phyloP scores from a whole-genome alignment of 1,140 invertebrate species.

The Matsumurasca onukii region DNA sequence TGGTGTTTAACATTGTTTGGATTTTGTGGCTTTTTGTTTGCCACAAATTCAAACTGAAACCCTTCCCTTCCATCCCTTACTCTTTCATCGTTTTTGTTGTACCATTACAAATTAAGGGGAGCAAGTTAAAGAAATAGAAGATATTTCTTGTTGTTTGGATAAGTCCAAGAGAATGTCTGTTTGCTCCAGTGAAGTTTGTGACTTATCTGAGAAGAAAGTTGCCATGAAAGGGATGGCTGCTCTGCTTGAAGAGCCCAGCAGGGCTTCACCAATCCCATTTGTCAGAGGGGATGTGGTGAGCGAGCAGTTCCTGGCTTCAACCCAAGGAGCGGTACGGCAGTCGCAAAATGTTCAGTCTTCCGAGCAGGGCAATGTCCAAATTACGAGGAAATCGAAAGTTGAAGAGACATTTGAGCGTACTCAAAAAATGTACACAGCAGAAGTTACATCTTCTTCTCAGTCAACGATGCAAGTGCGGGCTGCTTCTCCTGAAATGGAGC shows the following conservation, averaged over 20 bases:
- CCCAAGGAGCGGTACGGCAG: neutral
- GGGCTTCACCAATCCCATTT: slow-evolving; percentile 34
- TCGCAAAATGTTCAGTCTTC: slow-evolving; percentile 18
- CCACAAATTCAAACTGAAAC: slow-evolving; percentile 26
- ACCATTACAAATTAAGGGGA: neutral
- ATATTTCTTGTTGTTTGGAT: slow-evolving; percentile 8
- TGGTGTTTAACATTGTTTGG: neutral
- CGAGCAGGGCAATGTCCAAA: slow-evolving; percentile 24
- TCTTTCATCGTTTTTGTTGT: too few relatives aligned
- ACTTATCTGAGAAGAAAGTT: slow-evolving; percentile 29
- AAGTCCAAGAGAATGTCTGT: slow-evolving; percentile 39
- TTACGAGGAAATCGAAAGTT: slow-evolving; percentile 23
- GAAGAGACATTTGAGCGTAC: slow-evolving; percentile 24
- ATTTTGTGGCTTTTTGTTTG: slow-evolving; percentile 5
- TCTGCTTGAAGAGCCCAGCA: slow-evolving; percentile 18
- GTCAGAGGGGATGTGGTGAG: neutral
- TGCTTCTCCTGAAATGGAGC: slow-evolving; percentile 13
- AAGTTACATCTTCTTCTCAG: slow-evolving; percentile 6
- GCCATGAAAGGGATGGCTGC: neutral
- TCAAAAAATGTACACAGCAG: slow-evolving; percentile 16
- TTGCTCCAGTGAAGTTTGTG: slow-evolving; percentile 39
- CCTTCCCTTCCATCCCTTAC: slow-evolving; percentile 24
- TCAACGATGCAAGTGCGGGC: neutral
- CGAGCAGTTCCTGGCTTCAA: neutral
- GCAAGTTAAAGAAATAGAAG: slow-evolving; percentile 17